Evolutionary conservation across 37 sponge, comb jelly and placozoan genomes (phyloP).

Genomic region (Chondrilla cf. caribensis): DNA sequence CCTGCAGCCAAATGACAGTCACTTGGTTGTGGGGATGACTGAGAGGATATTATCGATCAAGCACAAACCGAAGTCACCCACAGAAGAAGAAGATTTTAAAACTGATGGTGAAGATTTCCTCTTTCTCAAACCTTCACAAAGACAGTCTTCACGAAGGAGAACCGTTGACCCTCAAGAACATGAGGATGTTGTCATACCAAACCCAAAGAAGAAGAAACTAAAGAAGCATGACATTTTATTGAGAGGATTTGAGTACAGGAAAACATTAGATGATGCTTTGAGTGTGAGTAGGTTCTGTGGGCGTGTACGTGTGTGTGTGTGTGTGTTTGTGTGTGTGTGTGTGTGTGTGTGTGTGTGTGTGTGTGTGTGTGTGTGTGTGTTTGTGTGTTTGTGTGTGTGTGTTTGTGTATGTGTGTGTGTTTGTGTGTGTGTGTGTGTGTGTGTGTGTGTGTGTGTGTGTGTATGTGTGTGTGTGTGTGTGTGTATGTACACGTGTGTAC

Average conservation of each 20-base stretch:
- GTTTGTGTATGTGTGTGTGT: too few relatives aligned
- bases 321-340: not conserved
- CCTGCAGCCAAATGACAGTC: conserved; percentile 80
- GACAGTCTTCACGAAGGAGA: conserved; percentile 53
- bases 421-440: not conserved
- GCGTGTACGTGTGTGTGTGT: not conserved
- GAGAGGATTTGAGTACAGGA: conserved; percentile 80
- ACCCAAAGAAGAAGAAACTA: conserved; percentile 35
- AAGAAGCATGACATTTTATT: conserved; percentile 70
- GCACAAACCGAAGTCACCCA: conserved; percentile 14
- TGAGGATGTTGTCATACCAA: conserved; percentile 57
- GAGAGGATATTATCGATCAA: conserved; percentile 76
- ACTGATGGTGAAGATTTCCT: not conserved
- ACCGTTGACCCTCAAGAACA: conserved; percentile 42
- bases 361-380: too few relatives aligned
- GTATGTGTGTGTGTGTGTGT: too few relatives aligned
- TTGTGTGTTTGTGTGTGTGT: too few relatives aligned
- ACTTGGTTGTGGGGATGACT: conserved; percentile 92
- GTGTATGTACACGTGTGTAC: too few relatives aligned
- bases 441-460: not conserved
- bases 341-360: not conserved
- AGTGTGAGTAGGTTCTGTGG: conserved; percentile 28
- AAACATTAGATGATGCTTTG: conserved; percentile 83
- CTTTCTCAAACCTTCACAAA: conserved; percentile 22
- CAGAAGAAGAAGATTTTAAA: not conserved